Percentiles rank a stretch among this genome's conserved stretches.
These are phyloP conservation scores for Drosophila crucigera DNA, from an alignment of 2,888 invertebrate species.

Conservation along the genomic window DNA sequence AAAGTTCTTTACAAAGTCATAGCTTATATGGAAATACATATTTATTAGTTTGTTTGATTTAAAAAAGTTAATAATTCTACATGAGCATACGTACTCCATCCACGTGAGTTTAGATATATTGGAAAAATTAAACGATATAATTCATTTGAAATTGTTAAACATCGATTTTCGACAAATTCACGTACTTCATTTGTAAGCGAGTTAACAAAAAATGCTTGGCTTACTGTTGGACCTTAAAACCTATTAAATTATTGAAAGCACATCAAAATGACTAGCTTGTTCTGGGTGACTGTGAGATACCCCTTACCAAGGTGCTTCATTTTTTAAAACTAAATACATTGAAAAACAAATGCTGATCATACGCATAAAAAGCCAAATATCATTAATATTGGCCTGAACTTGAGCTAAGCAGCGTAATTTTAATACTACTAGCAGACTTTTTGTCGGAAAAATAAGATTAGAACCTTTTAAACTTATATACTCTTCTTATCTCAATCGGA, in stretches of 20 bases:
- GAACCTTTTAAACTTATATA: not conserved
- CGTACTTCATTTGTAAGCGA: too few relatives aligned
- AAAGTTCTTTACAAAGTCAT: not conserved
- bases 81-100: not conserved
- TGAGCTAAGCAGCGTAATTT: not conserved
- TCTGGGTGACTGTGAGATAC: not conserved
- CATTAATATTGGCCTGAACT: not conserved
- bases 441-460: not conserved
- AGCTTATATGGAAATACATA: not conserved
- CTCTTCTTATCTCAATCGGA: not conserved
- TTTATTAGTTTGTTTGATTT: not conserved
- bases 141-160: not conserved
- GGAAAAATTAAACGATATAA: too few relatives aligned
- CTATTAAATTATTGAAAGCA: too few relatives aligned
- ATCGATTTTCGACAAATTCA: conserved; percentile 15
- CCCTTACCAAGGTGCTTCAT: not conserved
- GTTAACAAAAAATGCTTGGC: too few relatives aligned
- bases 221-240: too few relatives aligned
- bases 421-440: not conserved
- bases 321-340: not conserved
- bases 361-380: not conserved
- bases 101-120: too few relatives aligned
- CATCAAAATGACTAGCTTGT: not conserved
- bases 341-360: not conserved
- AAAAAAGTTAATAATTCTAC: not conserved